These are phyloP conservation scores for Scomber scombrus DNA, from an alignment of 2,113 vertebrate species.

Conservation along the genomic window DNA sequence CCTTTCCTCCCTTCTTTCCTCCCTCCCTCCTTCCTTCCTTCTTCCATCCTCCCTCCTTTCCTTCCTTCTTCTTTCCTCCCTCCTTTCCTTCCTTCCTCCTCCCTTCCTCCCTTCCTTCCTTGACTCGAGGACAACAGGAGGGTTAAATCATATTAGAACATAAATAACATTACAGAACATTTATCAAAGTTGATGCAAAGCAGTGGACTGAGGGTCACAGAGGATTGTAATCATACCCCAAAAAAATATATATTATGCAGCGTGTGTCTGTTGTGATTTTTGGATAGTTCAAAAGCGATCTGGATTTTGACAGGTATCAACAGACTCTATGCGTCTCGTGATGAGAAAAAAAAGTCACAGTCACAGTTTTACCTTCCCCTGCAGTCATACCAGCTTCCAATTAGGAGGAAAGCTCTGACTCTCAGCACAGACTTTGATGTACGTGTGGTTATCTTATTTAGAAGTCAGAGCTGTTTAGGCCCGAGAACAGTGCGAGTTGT, in stretches of 20 bases:
- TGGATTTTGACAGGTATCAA: constrained; percentile 7
- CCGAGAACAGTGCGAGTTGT: constrained; percentile 29
- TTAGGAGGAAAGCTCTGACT: constrained; percentile 2
- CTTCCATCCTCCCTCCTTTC: too few species aligned
- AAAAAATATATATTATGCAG: background rate
- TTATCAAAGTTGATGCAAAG: too few species aligned
- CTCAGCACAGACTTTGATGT: constrained; percentile 40
- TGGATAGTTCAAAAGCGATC: background rate
- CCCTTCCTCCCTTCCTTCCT: too few species aligned
- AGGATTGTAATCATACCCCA: too few species aligned
- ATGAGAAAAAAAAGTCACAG: constrained; percentile 21
- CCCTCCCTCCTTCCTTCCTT: too few species aligned
- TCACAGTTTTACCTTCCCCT: constrained; percentile 29
- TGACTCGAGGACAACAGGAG: too few species aligned
- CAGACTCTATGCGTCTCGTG: constrained; percentile 20
- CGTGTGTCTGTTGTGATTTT: background rate
- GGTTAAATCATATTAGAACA: too few species aligned
- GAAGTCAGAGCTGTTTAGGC: constrained; percentile 22
- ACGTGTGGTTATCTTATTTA: constrained; percentile 13
- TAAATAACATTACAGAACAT: too few species aligned
- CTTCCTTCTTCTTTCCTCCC: too few species aligned
- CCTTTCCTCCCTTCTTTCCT: too few species aligned
- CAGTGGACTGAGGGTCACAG: too few species aligned
- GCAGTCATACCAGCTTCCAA: background rate
- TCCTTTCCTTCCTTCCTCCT: too few species aligned